These are phyloP conservation scores for Acheta domesticus DNA, from an alignment of 2,888 invertebrate species.

Conservation along the genomic window DNA sequence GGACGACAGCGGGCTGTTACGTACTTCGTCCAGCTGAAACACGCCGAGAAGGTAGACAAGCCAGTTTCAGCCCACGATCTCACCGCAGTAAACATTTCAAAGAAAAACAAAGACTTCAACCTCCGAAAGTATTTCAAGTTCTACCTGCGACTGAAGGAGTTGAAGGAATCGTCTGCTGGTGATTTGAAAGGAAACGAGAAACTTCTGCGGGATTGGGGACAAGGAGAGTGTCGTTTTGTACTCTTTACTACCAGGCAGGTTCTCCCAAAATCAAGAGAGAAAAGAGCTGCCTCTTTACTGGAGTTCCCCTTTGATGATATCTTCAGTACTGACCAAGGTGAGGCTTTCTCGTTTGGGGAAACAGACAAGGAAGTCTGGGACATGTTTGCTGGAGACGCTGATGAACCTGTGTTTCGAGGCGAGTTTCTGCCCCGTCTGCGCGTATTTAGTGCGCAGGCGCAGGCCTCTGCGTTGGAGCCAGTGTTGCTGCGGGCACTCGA, in stretches of 20 bases:
- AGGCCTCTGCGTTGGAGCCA: not conserved
- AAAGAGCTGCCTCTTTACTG: not conserved
- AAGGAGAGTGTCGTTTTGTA: not conserved
- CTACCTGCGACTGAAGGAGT: not conserved
- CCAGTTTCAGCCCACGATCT: not conserved
- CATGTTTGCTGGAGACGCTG: not conserved
- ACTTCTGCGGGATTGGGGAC: no score
- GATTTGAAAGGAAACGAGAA: no score
- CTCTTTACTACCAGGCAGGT: not conserved
- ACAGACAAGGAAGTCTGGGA: not conserved
- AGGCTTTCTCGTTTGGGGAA: not conserved
- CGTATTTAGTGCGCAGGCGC: not conserved
- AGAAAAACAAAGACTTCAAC: slow-evolving; percentile 4
- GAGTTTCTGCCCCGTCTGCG: not conserved
- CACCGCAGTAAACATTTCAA: not conserved
- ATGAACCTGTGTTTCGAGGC: not conserved
- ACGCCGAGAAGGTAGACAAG: not conserved
- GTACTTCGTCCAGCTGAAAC: not conserved
- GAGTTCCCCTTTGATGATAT: not conserved
- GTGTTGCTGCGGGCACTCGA: not conserved
- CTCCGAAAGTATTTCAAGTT: not conserved
- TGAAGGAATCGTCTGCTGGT: not conserved
- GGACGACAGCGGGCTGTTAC: not conserved
- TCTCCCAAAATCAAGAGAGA: not conserved
- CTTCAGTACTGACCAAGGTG: not conserved